phyloP scores from a whole-genome alignment of 2,888 invertebrate species.

The Sialis fuliginosa region DNA sequence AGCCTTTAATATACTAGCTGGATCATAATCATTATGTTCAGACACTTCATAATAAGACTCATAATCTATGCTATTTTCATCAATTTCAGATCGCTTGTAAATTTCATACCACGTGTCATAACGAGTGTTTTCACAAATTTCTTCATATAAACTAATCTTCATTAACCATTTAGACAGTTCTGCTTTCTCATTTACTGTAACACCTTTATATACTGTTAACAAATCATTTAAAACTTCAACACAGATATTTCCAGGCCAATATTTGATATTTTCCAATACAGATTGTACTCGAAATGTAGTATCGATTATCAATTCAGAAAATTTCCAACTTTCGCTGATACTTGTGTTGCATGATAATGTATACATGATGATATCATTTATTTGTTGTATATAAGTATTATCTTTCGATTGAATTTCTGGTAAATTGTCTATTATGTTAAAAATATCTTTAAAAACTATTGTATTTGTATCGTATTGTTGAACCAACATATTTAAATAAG shows the following conservation, averaged over 20 bases:
- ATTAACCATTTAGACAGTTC: slow-evolving; percentile 35
- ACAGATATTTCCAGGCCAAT: slow-evolving; percentile 38
- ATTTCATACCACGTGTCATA: slow-evolving; percentile 39
- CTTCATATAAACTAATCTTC: slow-evolving; percentile 44
- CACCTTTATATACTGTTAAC: slow-evolving; percentile 25
- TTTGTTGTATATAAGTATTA: slow-evolving; percentile 32
- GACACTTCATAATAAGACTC: slow-evolving; percentile 42
- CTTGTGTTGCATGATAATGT: slow-evolving; percentile 35
- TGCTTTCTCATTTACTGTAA: slow-evolving; percentile 18
- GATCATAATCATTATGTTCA: slow-evolving; percentile 32
- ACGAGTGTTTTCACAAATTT: slow-evolving; percentile 30
- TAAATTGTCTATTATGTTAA: slow-evolving; percentile 33
- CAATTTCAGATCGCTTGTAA: slow-evolving; percentile 31
- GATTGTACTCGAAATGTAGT: slow-evolving; percentile 30
- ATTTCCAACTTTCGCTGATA: slow-evolving; percentile 29
- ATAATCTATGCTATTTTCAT: slow-evolving; percentile 17
- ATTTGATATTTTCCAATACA: slow-evolving; percentile 32
- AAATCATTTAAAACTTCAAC: slow-evolving; percentile 31
- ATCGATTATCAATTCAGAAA: slow-evolving; percentile 32
- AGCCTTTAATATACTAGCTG: slow-evolving; percentile 32
- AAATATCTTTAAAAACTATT: slow-evolving; percentile 22
- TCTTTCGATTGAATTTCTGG: slow-evolving; percentile 34
- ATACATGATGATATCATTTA: slow-evolving; percentile 39
- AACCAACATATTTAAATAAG: slow-evolving; percentile 29
- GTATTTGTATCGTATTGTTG: slow-evolving; percentile 23